phyloP scores from a whole-genome alignment of 1,140 invertebrate genomes.

The Caenorhabditis brenneri region DNA sequence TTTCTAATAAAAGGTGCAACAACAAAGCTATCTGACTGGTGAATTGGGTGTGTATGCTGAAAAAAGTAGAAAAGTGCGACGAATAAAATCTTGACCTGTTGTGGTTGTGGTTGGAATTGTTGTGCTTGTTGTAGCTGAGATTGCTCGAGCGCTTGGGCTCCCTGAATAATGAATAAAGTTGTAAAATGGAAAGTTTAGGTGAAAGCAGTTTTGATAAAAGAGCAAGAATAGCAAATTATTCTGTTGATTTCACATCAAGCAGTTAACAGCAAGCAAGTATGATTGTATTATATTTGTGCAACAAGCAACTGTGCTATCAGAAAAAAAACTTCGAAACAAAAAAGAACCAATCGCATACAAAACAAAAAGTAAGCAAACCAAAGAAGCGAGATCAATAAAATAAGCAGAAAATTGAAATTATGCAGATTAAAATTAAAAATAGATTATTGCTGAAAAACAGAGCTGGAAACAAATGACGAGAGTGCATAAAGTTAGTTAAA shows the following conservation, averaged over 20 bases:
- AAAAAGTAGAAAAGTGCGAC: not conserved
- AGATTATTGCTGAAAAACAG: no score
- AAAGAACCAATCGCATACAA: not conserved
- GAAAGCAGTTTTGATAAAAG: no score
- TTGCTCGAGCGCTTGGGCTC: not conserved
- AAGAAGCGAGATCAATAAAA: not conserved
- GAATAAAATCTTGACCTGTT: constrained; percentile 2
- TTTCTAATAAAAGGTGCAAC: not conserved
- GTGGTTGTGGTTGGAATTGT: not conserved
- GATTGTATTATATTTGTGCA: not conserved
- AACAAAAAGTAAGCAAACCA: not conserved
- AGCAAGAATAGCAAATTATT: no score
- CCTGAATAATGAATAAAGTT: not conserved
- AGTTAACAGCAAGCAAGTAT: not conserved
- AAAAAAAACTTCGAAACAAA: not conserved
- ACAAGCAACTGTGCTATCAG: not conserved
- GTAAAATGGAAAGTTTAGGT: no score
- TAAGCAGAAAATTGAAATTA: no score
- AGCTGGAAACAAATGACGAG: no score
- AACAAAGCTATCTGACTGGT: no score
- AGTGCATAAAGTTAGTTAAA: constrained; percentile 37
- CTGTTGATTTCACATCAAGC: no score
- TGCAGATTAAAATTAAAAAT: no score
- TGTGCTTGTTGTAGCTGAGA: not conserved
- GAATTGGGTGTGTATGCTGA: not conserved